Base-by-base conservation (phyloP, 2,888 invertebrate species). In the Dryococelus australis region DNA sequence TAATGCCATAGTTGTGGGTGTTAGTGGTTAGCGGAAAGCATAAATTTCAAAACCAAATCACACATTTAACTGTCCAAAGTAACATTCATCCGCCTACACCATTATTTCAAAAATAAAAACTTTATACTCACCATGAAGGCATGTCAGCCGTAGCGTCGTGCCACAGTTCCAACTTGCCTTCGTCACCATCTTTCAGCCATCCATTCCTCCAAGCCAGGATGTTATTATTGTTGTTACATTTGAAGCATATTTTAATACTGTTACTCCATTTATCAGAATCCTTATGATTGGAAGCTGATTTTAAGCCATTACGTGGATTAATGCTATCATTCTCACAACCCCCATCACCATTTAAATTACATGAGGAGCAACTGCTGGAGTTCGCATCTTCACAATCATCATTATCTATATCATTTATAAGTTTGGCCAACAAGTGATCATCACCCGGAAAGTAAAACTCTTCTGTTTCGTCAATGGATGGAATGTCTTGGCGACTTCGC, bases 401-500 rank as follows among this genome's bases (percentile, higher is more conserved):
- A 43, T 85, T 83, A 28, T 85, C 47, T 28, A 83, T 51, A 51
- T 65, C 65, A 85, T 86, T 87, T 16, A 80, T 47, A 20, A 89
- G 81, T 43, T 88, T 88, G 26, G 87, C 86, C 13, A 88, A 88
- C 35, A 89, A 86, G 43, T 89, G 87, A 16, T 90, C 90, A 89
- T 91, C 91, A 16, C 90, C 92, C 4, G 91, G 91, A 85, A 91
- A 91, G 88, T 90, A 91, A 87, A 91, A 90, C 78, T 91, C 90
- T 81, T 90, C 90, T 13, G 89, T 88, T 85, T 90, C 90, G 85
- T 80, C 65, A 26, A 84, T 47, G 9, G 85, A 20, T 24, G 43
- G 26, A 28, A 65, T 85, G 27, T 80, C 87, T 27, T 88, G 86
- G 78, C 86, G 84, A 79, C 85, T 87, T 84, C 86, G 47, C 78